Evolutionary conservation across 2,888 invertebrate genomes (phyloP), one percentile per base, ranked within the genome.

Genomic region (Zaprionus lineosus): DNA sequence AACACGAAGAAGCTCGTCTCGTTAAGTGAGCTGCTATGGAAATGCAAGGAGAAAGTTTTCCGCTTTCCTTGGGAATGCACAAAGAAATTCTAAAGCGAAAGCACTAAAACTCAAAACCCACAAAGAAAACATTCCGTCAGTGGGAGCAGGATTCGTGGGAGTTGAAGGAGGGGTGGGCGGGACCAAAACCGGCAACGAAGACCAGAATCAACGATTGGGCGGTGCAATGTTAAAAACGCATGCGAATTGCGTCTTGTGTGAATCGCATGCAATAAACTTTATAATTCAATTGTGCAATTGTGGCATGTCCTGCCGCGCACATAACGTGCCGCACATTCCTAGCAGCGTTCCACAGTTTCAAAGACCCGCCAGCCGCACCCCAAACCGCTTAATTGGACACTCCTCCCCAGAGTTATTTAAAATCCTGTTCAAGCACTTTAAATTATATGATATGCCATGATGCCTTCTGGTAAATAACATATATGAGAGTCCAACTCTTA

Each of bases 221-320:
- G n/a, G n/a, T 40, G 11, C 31, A 21, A 34, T 29, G 55, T 37
- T 68, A 31, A 52, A 76, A 81, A 58, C 69, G 61, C 78, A 84
- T 64, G 62, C 50, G 43, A 56, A 55, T 52, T 67, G 29, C 46
- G 40, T 14, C 39, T 18, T 37, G 19, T 33, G 39, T 12, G 34
- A 74, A 60, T 53, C 55, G 79, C 63, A 70, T 70, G 83, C 74
- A 29, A 69, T 70, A 62, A 67, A 72, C 53, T 75, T 83, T 61
- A 48, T 71, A 83, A 78, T 79, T 75, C 73, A 71, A 78, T 85
- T 79, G 77, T 53, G 61, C 73, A 71, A 78, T 85, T 79, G 77
- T 53, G 61, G 63, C 51, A 41, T 65, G 53, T 31, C 59, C 47
- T 58, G 57, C 43, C 37, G 39, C 47, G 74, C 58, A 21, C 55